Base-by-base conservation (phyloP, 2,888 invertebrate genomes). In the Steinernema hermaphroditum region DNA sequence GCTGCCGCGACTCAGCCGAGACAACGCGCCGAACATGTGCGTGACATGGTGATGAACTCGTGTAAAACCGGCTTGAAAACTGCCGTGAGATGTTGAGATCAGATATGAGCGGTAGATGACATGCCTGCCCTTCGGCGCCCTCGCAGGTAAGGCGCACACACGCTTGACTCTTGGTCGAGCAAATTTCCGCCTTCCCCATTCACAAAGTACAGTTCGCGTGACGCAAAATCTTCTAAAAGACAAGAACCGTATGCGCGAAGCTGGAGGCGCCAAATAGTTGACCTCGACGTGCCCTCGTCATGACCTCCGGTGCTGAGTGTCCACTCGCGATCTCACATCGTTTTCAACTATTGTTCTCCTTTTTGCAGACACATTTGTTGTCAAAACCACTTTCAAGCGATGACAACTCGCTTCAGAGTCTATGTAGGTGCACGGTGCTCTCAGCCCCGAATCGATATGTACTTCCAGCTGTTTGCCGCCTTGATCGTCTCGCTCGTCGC, bases 1-100 rank as follows among this genome's bases (percentile, higher is more conserved):
- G 37, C 37, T 12, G 6, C 12, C 6, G 32, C 62, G 62, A 32
- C 16, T 32, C 62, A 27, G 12, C 62, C 32, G 32, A 29, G 29
- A 62, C 16, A 29, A 62, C 62, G 62, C 62, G 29, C 29, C 29
- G 62, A 62, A 62, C 29, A 62, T 62, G 32, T 62, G 62, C 62
- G 27, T 27, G 62, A 62, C 62, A 62, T 32, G 32, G 12, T 62
- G 62, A 62, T 62, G 62, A 62, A 32, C 54, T 54, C 62, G 62
- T 62, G 62, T 29, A 62, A 32, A 62, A 62, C 62, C 62, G 62
- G 62, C 62, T 62, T 62, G 62, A 62, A 62, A 62, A 62, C 62
- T 62, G 29, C 62, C 62, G 19, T 62, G 62, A 62, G 62, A 62
- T 62, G 62, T 27, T 29, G 32, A 62, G 62, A 29, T 62, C 29